Evolutionary conservation across 1,140 invertebrate species (phyloP).

Genomic region (Trichonephila clavata): DNA sequence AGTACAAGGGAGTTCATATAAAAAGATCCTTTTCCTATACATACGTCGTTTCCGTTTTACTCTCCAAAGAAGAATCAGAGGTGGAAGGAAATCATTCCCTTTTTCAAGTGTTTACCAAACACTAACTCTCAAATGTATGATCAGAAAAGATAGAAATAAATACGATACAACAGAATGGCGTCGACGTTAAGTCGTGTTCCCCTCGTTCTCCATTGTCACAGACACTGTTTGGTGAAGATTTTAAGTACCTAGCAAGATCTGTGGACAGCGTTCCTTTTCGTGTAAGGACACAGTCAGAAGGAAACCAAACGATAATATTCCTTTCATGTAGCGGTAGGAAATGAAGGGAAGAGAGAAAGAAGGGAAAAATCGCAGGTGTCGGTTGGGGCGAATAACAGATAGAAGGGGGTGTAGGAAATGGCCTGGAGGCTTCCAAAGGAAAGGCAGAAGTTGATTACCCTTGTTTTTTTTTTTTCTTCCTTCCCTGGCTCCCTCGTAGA

Average conservation of each 20-base stretch:
- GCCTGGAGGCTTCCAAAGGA: constrained; percentile 23
- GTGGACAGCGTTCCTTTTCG: background rate
- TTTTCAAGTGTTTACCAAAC: constrained; percentile 20
- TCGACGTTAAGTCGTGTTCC: background rate
- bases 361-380: constrained; percentile 8
- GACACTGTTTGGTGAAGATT: background rate
- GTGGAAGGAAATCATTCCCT: background rate
- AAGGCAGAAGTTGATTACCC: constrained; percentile 52
- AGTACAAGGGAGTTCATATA: background rate
- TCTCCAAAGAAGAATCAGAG: background rate
- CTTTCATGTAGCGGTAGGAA: constrained; percentile 1
- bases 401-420: constrained; percentile 9
- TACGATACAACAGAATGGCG: background rate
- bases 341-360: constrained; percentile 16
- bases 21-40: background rate
- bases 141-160: constrained; percentile 25
- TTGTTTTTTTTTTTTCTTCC: background rate
- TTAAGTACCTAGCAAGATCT: background rate
- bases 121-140: constrained; percentile 10
- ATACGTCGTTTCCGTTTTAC: background rate
- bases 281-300: background rate
- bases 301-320: background rate
- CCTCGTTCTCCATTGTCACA: background rate
- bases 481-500: background rate
- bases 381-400: constrained; percentile 32